Conservation (phyloP, 2,113 vertebrate genomes). For the Gallinago paraguaiae region DNA sequence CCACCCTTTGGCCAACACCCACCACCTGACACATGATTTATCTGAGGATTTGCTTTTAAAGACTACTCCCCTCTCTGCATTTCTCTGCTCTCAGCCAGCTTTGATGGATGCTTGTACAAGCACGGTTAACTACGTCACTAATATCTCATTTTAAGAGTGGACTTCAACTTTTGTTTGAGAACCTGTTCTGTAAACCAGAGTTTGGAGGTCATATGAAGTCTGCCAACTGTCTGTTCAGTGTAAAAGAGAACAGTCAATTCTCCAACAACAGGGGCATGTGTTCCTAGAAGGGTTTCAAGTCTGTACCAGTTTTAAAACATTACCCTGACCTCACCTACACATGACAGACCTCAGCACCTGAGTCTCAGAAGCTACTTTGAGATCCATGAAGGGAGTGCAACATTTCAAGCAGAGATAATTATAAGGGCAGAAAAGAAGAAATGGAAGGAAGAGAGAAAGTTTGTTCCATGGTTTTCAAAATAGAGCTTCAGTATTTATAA, state of each 20-base stretch:
- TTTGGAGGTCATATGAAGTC: neutral
- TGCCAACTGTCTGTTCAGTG: neutral
- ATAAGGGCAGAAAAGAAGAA: slow-evolving; percentile 15
- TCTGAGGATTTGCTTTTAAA: neutral
- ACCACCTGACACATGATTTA: neutral
- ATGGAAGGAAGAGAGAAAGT: slow-evolving; percentile 24
- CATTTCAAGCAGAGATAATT: slow-evolving; percentile 4
- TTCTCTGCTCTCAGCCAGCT: neutral
- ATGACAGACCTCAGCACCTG: neutral
- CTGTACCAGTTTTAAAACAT: neutral
- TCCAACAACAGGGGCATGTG: neutral
- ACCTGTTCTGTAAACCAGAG: neutral
- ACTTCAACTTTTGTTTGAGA: neutral
- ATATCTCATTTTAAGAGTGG: neutral
- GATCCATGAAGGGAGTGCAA: neutral
- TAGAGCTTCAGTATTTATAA: slow-evolving; percentile 33
- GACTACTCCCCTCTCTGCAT: neutral
- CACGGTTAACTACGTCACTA: neutral
- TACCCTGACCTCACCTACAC: neutral
- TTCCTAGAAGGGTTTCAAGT: neutral
- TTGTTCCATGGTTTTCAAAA: slow-evolving; percentile 37
- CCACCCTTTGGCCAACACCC: neutral
- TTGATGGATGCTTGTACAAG: neutral
- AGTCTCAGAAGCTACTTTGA: neutral
- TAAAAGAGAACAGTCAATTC: neutral